A percentile compares a stretch with the other conserved stretches of the same genome.
phyloP scores from a whole-genome alignment of 2,797 vertebrate species.

The Nannoperca australis region DNA sequence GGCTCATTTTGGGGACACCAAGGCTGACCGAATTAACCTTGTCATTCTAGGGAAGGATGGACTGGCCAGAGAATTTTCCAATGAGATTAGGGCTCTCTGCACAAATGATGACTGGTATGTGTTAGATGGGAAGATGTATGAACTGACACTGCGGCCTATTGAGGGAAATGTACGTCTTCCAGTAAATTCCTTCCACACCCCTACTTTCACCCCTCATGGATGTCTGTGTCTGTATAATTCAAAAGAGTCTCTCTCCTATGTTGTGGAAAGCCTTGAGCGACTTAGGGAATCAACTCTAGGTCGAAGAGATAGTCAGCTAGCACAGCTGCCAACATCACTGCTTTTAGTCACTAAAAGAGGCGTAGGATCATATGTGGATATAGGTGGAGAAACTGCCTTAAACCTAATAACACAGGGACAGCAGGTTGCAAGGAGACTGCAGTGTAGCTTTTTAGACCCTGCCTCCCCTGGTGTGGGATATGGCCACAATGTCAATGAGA shows the following conservation, averaged over 20 bases:
- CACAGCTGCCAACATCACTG: slow-evolving; percentile 90
- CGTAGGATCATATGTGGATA: slow-evolving; percentile 87
- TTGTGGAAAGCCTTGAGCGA: slow-evolving; percentile 96
- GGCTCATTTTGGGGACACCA: slow-evolving; percentile 87
- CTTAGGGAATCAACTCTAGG: slow-evolving; percentile 91
- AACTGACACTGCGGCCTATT: slow-evolving; percentile 93
- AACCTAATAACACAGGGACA: slow-evolving; percentile 94
- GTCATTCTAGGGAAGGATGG: slow-evolving; percentile 97
- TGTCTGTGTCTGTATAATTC: slow-evolving; percentile 98
- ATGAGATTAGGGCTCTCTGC: slow-evolving; percentile 97
- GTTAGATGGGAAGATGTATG: slow-evolving; percentile 96
- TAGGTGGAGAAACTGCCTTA: slow-evolving; percentile 93
- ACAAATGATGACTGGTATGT: slow-evolving; percentile 96
- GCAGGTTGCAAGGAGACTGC: slow-evolving; percentile 92
- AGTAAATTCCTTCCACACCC: slow-evolving; percentile 96
- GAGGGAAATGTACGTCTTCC: slow-evolving; percentile 97
- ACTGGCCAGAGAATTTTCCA: slow-evolving; percentile 94
- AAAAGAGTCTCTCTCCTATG: slow-evolving; percentile 95
- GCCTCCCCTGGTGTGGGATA: slow-evolving; percentile 93
- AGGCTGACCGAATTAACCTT: slow-evolving; percentile 93
- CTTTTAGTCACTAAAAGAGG: slow-evolving; percentile 94
- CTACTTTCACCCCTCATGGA: slow-evolving; percentile 95
- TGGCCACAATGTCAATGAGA: slow-evolving; percentile 93
- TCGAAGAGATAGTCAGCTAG: slow-evolving; percentile 87
- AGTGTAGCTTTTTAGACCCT: slow-evolving; percentile 94